Evolutionary conservation across 2,888 invertebrate genomes (phyloP), one percentile per base, ranked within the genome.

Genomic region (Listrodromus nycthemerus): DNA sequence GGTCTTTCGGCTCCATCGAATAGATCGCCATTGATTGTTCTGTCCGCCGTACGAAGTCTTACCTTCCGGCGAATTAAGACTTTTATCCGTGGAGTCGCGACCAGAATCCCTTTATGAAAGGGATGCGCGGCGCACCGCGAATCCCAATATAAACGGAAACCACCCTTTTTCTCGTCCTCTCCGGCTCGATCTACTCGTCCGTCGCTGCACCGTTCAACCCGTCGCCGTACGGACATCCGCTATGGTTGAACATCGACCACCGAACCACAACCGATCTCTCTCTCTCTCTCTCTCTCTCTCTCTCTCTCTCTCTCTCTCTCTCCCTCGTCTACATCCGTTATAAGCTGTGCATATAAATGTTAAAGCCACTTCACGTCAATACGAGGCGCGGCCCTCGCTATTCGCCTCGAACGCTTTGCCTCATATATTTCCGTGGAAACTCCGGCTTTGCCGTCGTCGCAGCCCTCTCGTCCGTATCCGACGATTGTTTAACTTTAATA

Each of bases 41-140:
- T 19, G 48, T 63, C 63, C 21, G 45, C 48, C 50, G 30, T 30
- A n/a, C 4, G 27, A 16, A 61, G 30, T 63, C 30, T 55, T 77
- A 33, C 77, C 67, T 73, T 69, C 71, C 67, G 48, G 30, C 77
- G 77, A 81, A 84, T 84, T 81, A 84, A 84, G 84, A 84, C 84
- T 84, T 84, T 84, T 84, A 84, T 84, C 84, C 84, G 74, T 55
- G 78, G 74, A 78, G 77, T 78, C 84, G 84, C 81, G 81, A 84
- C 78, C 78, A 70, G 81, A 84, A 84, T 84, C 78, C 78, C 81
- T 78, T 81, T 75, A 75, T 78, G 84, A 84, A 78, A 78, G 84
- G 84, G 84, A 84, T 81, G 78, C 81, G 84, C 81, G 84, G 75
- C 75, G 81, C 63, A 78, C 84, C 84, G 37, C 77, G 67, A 74